Evolutionary conservation across 2,113 vertebrate genomes (phyloP), one percentile per base, ranked within the genome.

Genomic region (Brienomyrus longianalis): DNA sequence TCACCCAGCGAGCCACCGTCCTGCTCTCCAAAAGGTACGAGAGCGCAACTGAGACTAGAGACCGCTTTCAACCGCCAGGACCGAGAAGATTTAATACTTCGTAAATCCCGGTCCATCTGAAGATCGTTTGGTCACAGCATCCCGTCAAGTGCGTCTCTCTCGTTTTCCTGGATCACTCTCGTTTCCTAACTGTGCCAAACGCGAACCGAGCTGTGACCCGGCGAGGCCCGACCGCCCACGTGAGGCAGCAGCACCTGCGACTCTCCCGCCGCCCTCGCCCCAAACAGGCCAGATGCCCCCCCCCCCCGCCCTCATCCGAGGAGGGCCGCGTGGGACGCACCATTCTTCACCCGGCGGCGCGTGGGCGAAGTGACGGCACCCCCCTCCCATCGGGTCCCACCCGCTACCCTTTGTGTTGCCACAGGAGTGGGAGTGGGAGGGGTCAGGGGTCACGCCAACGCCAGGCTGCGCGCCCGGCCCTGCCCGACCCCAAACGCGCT

Each of bases 371-470:
- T 19, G 54, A 13, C 80, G 86, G 88, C 74, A 88, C 89, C 89
- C 77, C 95, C 83, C 93, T 94, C 95, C 94, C 95, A 95, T 96
- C 94, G 93, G 92, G 92, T 59, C 94, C 94, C 94, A 87, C 43
- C 92, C 90, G 90, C 70, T 52, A 43, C 92, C 93, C 94, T 96
- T 95, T 95, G 95, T 96, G 94, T 92, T 91, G 9, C 92, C 92
- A 89, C 77, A 62, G 54, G 92, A 93, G 96, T 96, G 93, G 95
- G 95, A 95, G 96, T 95, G 95, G 92, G 95, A 95, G 94, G 96
- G 95, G 91, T 91, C 92, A 83, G 92, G 93, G 96, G 96, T 96
- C 95, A 94, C 8, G 7, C 74, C 91, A 94, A 95, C 94, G 93
- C 87, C 39, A 56, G 87, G 91, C 87, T 93, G 88, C 90, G 43